Evolutionary conservation across 2,797 vertebrate species (phyloP).

Genomic region (Simalia tracyae): DNA sequence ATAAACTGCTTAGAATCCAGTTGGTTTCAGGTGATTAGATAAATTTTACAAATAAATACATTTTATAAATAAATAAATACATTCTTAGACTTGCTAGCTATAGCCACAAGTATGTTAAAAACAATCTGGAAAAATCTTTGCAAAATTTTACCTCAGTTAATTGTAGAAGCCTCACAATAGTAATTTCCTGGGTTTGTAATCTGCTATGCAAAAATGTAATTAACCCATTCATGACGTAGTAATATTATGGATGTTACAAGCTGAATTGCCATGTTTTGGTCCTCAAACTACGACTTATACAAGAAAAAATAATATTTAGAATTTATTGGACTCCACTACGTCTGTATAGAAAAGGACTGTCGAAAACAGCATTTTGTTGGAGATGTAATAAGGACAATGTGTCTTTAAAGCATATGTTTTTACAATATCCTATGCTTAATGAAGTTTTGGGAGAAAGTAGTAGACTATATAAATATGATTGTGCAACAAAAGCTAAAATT

Average conservation of each 20-base stretch:
- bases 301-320: no score
- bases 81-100: conserved; percentile 48
- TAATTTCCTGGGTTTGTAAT: conserved; percentile 47
- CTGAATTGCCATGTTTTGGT: conserved; percentile 36
- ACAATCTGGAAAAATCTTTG: conserved; percentile 38
- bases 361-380: no score
- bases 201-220: conserved; percentile 15
- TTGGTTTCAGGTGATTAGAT: background rate
- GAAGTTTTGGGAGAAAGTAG: no score
- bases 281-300: no score
- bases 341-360: no score
- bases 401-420: no score
- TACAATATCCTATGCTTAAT: no score
- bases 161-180: conserved; percentile 53
- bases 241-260: background rate
- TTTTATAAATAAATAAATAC: background rate
- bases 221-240: conserved; percentile 28
- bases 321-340: no score
- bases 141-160: conserved; percentile 58
- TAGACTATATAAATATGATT: no score
- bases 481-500: no score
- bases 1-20: background rate
- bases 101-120: conserved; percentile 6
- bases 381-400: no score
- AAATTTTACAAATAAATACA: no score